Evolutionary conservation across 1,140 invertebrate species (phyloP).

Genomic region (Dreissena polymorpha): DNA sequence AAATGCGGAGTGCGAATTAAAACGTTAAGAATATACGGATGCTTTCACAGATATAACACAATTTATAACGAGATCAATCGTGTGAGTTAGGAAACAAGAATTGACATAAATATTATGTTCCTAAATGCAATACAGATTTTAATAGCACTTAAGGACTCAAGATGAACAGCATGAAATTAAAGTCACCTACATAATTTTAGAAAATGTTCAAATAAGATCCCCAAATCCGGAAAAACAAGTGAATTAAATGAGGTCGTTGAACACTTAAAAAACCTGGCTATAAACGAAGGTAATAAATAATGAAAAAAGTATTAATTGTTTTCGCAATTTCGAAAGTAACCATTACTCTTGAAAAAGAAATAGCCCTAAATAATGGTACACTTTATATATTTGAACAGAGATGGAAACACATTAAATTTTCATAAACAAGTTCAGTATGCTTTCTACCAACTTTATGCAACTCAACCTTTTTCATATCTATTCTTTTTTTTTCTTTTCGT

Average conservation of each 20-base stretch:
- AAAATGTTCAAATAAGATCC: constrained; percentile 1
- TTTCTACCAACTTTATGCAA: no score
- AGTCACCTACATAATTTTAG: constrained; percentile 16
- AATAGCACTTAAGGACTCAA: neutral
- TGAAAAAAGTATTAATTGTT: neutral
- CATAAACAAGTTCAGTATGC: no score
- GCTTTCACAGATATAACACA: no score
- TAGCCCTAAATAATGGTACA: no score
- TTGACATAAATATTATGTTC: constrained; percentile 8
- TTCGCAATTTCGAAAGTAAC: constrained; percentile 4
- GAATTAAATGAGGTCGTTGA: constrained; percentile 1
- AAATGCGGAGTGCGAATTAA: no score
- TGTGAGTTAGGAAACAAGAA: neutral
- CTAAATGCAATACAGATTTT: neutral
- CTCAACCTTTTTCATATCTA: no score
- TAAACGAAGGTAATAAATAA: neutral
- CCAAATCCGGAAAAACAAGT: neutral
- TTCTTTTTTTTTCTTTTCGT: no score
- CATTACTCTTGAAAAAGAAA: no score
- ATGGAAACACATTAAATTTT: no score
- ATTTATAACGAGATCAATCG: neutral
- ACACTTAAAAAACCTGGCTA: constrained; percentile 11
- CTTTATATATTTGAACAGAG: no score
- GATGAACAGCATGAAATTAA: constrained; percentile 23
- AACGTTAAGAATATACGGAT: no score